phyloP scores from a whole-genome alignment of 1,140 invertebrate species.

The Drosophila punjabiensis region DNA sequence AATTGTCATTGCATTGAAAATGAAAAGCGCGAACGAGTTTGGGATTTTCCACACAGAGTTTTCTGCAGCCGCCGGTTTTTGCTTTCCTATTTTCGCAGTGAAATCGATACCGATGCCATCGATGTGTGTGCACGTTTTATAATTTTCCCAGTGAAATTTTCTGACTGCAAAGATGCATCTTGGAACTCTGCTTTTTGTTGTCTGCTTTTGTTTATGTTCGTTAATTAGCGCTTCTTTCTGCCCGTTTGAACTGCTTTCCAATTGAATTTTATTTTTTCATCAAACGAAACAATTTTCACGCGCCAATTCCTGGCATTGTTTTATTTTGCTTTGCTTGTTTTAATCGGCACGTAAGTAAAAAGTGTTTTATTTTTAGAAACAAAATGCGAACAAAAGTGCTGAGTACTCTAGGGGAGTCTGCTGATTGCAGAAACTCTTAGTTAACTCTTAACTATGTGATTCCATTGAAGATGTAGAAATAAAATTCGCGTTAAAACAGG shows the following conservation, averaged over 20 bases:
- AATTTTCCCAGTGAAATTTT: slow-evolving; percentile 69
- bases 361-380: slow-evolving; percentile 69
- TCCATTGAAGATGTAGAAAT: neutral
- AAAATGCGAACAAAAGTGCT: slow-evolving; percentile 35
- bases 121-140: slow-evolving; percentile 61
- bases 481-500: too few relatives aligned
- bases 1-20: slow-evolving; percentile 74
- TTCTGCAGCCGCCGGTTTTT: slow-evolving; percentile 28
- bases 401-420: neutral
- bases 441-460: neutral
- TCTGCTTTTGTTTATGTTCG: slow-evolving; percentile 48
- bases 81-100: slow-evolving; percentile 58
- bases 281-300: slow-evolving; percentile 80
- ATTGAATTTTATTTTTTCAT: slow-evolving; percentile 65
- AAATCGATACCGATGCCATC: slow-evolving; percentile 76
- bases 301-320: slow-evolving; percentile 77
- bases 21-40: slow-evolving; percentile 78
- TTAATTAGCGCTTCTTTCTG: slow-evolving; percentile 69
- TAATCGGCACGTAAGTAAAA: slow-evolving; percentile 67
- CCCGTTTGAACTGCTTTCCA: slow-evolving; percentile 69
- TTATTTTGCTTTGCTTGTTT: slow-evolving; percentile 13
- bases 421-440: neutral
- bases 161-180: slow-evolving; percentile 38
- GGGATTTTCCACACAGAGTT: slow-evolving; percentile 50
- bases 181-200: slow-evolving; percentile 53